These are phyloP conservation scores for Myotis myotis DNA, from an alignment of 2,797 vertebrate genomes.

Conservation along the genomic window DNA sequence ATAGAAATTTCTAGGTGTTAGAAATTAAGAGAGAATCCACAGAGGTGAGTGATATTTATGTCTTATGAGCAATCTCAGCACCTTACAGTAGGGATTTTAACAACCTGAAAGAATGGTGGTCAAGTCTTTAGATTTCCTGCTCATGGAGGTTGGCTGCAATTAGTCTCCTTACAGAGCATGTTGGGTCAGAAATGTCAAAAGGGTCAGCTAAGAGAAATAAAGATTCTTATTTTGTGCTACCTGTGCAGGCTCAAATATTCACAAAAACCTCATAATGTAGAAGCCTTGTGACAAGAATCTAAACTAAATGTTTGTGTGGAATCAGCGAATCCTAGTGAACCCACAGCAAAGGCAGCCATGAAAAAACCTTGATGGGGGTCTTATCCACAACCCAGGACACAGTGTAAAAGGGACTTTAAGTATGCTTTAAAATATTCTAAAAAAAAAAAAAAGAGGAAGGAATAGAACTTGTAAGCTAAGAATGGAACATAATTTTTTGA, in stretches of 20 bases:
- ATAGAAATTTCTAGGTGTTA: background rate
- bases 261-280: background rate
- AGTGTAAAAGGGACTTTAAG: background rate
- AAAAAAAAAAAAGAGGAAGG: background rate
- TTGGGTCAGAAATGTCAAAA: background rate
- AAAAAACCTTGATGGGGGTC: background rate
- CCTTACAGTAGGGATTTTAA: background rate
- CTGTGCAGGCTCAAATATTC: background rate
- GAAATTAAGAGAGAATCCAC: background rate
- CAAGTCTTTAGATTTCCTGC: background rate
- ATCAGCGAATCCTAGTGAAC: background rate
- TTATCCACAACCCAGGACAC: background rate
- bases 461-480: background rate
- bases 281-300: background rate
- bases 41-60: background rate
- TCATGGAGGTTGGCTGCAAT: background rate
- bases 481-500: background rate
- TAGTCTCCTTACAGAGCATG: background rate
- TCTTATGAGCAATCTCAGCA: background rate
- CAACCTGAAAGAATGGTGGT: background rate
- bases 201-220: background rate
- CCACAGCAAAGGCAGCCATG: background rate
- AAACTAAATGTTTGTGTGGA: constrained; percentile 5
- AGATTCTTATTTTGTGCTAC: background rate
- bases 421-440: background rate